These are phyloP conservation scores for Amniataba percoides DNA, from an alignment of 2,797 vertebrate genomes.

Conservation along the genomic window DNA sequence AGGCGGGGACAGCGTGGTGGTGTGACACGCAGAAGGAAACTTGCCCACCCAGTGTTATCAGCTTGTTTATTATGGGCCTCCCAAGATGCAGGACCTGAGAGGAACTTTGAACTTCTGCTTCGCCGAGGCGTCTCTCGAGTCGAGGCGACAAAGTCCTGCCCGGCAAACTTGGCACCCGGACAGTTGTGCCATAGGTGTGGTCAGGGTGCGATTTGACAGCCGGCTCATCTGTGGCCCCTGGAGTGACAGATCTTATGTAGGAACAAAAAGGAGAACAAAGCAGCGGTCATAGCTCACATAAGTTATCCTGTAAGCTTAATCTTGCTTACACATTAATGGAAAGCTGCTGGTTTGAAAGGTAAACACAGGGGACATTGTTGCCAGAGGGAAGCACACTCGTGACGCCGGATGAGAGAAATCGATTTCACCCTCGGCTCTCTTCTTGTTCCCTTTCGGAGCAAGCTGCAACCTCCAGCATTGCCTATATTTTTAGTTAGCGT, in stretches of 20 bases:
- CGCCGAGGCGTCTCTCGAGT: slow-evolving; percentile 17
- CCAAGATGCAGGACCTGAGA: slow-evolving; percentile 56
- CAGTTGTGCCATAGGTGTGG: background rate
- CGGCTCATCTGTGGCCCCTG: slow-evolving; percentile 10
- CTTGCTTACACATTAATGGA: slow-evolving; percentile 17
- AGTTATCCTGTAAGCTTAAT: slow-evolving; percentile 59
- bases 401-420: slow-evolving; percentile 16
- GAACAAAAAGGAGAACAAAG: slow-evolving; percentile 10
- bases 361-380: slow-evolving; percentile 24
- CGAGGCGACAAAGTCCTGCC: slow-evolving; percentile 39
- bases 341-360: slow-evolving; percentile 26
- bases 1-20: slow-evolving; percentile 22
- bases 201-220: no score
- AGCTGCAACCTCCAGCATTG: background rate
- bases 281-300: slow-evolving; percentile 19
- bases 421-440: background rate
- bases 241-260: background rate
- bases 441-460: slow-evolving; percentile 6
- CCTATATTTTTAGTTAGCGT: background rate
- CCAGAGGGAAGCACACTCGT: background rate
- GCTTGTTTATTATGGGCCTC: slow-evolving; percentile 63
- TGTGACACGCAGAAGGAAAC: slow-evolving; percentile 61
- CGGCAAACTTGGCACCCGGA: slow-evolving; percentile 7
- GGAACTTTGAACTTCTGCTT: slow-evolving; percentile 70
- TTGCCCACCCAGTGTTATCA: slow-evolving; percentile 74